These are phyloP conservation scores for Drosophila paulistorum DNA, from an alignment of 1,140 invertebrate species.

Conservation along the genomic window DNA sequence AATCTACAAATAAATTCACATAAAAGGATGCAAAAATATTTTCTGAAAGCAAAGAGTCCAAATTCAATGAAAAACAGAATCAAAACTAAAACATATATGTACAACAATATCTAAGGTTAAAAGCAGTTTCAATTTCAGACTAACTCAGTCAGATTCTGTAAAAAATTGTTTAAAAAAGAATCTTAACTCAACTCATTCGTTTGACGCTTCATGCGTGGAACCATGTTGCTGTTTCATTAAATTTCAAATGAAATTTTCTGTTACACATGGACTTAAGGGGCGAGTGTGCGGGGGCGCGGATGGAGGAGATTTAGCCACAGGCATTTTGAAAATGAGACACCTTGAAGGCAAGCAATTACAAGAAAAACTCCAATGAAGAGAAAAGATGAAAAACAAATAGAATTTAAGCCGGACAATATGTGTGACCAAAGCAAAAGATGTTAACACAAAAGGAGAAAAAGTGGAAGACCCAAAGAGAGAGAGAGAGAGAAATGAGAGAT, in stretches of 20 bases:
- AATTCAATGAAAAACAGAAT: too few species aligned
- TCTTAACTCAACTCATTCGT: neutral
- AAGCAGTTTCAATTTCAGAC: too few species aligned
- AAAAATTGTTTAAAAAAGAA: neutral
- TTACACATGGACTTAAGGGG: neutral
- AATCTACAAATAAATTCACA: too few species aligned
- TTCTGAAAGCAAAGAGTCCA: too few species aligned
- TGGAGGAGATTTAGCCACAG: conserved; percentile 23
- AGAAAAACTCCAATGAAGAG: conserved; percentile 10
- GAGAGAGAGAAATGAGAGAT: conserved; percentile 18
- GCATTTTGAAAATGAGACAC: conserved; percentile 55
- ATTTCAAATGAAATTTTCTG: conserved; percentile 8
- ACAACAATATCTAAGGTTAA: too few species aligned
- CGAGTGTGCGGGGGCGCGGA: neutral
- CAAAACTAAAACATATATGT: too few species aligned
- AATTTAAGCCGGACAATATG: conserved; percentile 52
- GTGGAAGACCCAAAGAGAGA: conserved; percentile 16
- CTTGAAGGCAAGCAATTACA: conserved; percentile 54
- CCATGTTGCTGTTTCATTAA: conserved; percentile 9
- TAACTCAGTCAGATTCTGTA: neutral
- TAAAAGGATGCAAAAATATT: too few species aligned
- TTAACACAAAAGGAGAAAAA: conserved; percentile 33
- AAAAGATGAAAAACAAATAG: conserved; percentile 26
- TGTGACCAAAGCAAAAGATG: conserved; percentile 48
- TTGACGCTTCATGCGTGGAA: neutral